Base-by-base conservation (phyloP, 2,888 invertebrate genomes). In the Hirtodrosophila confusa region DNA sequence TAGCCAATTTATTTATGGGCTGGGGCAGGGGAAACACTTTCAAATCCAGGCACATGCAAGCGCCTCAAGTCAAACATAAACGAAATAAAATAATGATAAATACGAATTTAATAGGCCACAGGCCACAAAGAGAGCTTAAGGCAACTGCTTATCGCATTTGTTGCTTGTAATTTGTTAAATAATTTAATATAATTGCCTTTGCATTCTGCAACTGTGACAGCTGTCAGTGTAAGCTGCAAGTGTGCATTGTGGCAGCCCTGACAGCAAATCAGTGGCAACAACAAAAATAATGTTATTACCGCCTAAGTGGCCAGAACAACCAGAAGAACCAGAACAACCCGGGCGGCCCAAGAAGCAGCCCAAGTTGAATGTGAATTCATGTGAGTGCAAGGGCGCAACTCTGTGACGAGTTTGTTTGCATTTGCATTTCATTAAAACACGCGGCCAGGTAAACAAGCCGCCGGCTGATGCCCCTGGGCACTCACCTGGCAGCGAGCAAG, bases 341-440 rank as follows among this genome's bases (percentile, higher is more conserved):
- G 17, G 17, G 17, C 17, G 2, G 17, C 17, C 17, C 17, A 17
- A 17, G 31, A 31, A 8, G 11, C 12, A 5, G 23, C 9, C 27
- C 5, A 27, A 27, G 4, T 4, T 27, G 27, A 27, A 27, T 27
- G 29, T 29, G 62, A 10, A 36, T 31, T n/a, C 29, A 51, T 29
- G 11, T 23, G 39, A 40, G 45, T 27, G 23, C 44, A 62, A 56
- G 50, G 64, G 45, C 63, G 44, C 39, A 53, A 48, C 43, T 70
- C 53, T 44, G 48, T 24, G 47, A 11, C 29, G 54, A 11, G 51
- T 64, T 61, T 66, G 72, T 84, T 75, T 75, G 80, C 88, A 84
- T 84, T 84, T 84, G 80, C 78, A 88, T 88, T 88, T 86, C 84
- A 88, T 84, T 88, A 88, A 80, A 78, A 86, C 48, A 64, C 56